phyloP scores from a whole-genome alignment of 2,797 vertebrate species.

The Poecilia velifera region DNA sequence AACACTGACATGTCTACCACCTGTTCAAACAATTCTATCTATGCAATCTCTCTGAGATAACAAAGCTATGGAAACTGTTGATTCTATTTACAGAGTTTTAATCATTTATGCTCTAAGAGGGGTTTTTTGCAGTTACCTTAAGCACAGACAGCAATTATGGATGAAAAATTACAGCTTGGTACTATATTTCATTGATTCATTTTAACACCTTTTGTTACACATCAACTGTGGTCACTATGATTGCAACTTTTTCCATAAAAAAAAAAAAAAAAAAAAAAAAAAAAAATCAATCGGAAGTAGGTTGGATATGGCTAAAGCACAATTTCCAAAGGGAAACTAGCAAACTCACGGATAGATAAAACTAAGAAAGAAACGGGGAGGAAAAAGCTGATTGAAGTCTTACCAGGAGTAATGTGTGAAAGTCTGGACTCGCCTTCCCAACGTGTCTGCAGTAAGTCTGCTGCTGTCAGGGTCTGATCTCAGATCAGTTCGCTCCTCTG shows the following conservation, averaged over 20 bases:
- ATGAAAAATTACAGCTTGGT: neutral
- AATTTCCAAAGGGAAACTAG: neutral
- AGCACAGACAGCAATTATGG: neutral
- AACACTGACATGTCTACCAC: neutral
- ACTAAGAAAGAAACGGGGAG: neutral
- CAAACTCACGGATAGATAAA: neutral
- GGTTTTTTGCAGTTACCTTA: neutral
- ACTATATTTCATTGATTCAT: neutral
- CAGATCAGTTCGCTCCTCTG: slow-evolving; percentile 49
- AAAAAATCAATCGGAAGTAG: no score
- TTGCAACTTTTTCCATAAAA: neutral
- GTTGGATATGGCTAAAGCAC: neutral
- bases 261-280: neutral
- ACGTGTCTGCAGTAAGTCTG: slow-evolving; percentile 39
- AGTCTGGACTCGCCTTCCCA: slow-evolving; percentile 51
- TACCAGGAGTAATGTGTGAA: slow-evolving; percentile 65
- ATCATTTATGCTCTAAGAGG: neutral
- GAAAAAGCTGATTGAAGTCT: slow-evolving; percentile 36
- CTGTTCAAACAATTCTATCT: slow-evolving; percentile 5
- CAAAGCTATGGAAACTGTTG: neutral
- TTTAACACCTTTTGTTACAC: neutral
- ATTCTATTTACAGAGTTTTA: neutral
- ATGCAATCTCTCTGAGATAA: neutral
- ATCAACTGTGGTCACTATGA: neutral
- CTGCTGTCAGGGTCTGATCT: slow-evolving; percentile 32